These are phyloP conservation scores for Gambusia affinis DNA, from an alignment of 2,113 vertebrate species.

Conservation along the genomic window DNA sequence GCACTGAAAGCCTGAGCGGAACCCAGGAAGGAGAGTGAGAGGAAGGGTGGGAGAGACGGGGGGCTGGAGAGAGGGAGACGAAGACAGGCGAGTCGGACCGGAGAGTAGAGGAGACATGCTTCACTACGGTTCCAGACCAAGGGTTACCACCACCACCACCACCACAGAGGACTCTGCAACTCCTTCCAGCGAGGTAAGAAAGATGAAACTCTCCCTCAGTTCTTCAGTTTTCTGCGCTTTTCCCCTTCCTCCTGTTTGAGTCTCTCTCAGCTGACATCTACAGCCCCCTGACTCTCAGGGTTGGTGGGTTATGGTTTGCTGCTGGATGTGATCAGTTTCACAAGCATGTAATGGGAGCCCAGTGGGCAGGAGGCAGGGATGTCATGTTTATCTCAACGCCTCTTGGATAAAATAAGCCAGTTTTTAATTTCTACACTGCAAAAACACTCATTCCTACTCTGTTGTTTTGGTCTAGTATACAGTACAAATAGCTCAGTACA, in stretches of 20 bases:
- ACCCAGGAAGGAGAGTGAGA: slow-evolving; percentile 74
- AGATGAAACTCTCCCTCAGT: slow-evolving; percentile 2
- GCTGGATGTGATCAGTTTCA: slow-evolving; percentile 50
- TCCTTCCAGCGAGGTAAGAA: slow-evolving; percentile 70
- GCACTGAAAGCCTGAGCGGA: slow-evolving; percentile 65
- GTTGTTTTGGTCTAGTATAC: too few species aligned
- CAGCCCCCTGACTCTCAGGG: slow-evolving; percentile 1
- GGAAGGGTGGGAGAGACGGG: slow-evolving; percentile 70
- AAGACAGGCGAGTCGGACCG: slow-evolving; percentile 54
- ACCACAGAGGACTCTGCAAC: slow-evolving; percentile 65
- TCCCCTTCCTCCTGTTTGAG: slow-evolving; percentile 6
- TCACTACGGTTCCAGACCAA: slow-evolving; percentile 67
- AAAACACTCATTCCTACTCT: too few species aligned
- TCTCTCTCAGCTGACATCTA: slow-evolving; percentile 1
- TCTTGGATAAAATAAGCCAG: slow-evolving; percentile 57
- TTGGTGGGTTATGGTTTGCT: slow-evolving; percentile 20
- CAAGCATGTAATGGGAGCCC: slow-evolving; percentile 62
- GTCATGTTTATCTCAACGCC: slow-evolving; percentile 82
- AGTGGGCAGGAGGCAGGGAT: slow-evolving; percentile 50
- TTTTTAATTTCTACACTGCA: slow-evolving; percentile 17
- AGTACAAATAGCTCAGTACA: too few species aligned
- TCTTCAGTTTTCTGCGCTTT: slow-evolving; percentile 17
- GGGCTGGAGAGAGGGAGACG: slow-evolving; percentile 50
- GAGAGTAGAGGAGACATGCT: slow-evolving; percentile 76
- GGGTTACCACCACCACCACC: slow-evolving; percentile 67